Evolutionary conservation across 2,113 vertebrate genomes (phyloP), one percentile per base, ranked within the genome.

Genomic region (Trichechus manatus): DNA sequence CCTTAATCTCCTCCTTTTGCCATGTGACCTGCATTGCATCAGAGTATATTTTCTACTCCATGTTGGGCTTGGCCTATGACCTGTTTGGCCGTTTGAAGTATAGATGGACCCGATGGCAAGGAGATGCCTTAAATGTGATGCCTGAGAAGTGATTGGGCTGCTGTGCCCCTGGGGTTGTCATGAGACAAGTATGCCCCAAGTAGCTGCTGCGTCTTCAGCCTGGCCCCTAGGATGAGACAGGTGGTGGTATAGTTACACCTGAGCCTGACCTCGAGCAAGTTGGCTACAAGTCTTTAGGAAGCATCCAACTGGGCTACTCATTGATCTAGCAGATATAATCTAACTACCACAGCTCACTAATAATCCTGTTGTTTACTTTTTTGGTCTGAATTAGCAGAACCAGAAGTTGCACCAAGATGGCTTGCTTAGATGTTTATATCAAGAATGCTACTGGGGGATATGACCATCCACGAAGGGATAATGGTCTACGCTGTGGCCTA

Each of bases 311-410:
- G 33, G 36, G 25, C 50, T 85, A 66, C 50, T 50, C 74, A 27
- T 87, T 78, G 63, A n/a, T 80, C 89, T 93, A n/a, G 44, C 66
- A 90, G 77, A 56, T 86, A 70, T 33, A 29, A 82, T 75, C 83
- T 92, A 81, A 87, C 42, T 50, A 22, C 27, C 74, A 8, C 17
- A 95, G 77, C 31, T 87, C n/a, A 93, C 29, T 74, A 92, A 50
- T 82, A 80, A 88, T 89, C 47, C 33, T 81, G 14, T 87, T 93
- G 25, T 47, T 95, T 74, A 33, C 89, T 70, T 80, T 77, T 50
- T 95, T 63, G 31, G 42, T 93, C 64, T 92, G 80, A 94, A 87
- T 94, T 96, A 96, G 83, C 68, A 92, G 72, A 96, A 68, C 53
- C 36, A 77, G 93, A 95, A 95, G 83, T 90, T 93, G 29, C 61